Conservation (phyloP, 2,113 vertebrate genomes). For the Camelus bactrianus region DNA sequence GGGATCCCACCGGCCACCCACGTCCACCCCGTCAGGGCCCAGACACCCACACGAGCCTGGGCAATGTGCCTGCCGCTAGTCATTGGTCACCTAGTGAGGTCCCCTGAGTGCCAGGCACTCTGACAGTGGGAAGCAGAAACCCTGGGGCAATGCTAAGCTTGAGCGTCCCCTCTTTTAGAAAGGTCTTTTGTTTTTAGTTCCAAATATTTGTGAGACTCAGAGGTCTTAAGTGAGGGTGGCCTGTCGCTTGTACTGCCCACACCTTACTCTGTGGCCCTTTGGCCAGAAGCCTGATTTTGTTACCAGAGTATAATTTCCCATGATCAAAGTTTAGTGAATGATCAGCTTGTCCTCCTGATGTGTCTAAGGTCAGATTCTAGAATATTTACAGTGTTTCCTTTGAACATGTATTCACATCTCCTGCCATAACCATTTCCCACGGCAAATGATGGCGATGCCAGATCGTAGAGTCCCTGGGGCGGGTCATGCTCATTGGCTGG, state of each 20-base stretch:
- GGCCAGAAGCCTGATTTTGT: not conserved
- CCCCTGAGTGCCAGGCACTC: not conserved
- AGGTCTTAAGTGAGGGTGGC: not conserved
- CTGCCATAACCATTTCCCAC: not conserved
- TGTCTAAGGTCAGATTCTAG: not conserved
- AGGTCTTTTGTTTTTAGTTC: not conserved
- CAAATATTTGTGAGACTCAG: not conserved
- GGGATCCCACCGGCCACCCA: not conserved
- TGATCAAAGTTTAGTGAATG: not conserved
- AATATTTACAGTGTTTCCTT: not conserved
- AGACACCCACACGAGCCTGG: accelerated
- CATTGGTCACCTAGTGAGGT: not conserved
- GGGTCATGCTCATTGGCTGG: accelerated
- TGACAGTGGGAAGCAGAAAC: not conserved
- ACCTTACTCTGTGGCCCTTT: not conserved
- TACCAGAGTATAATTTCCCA: not conserved
- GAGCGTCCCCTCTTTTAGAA: not conserved
- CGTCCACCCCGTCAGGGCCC: not conserved
- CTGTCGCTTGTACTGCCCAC: not conserved
- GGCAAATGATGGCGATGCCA: not conserved
- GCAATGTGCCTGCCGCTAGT: not conserved
- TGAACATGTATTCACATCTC: not conserved
- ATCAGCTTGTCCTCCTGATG: not conserved
- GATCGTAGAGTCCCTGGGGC: not conserved
- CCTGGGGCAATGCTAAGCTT: not conserved